Evolutionary conservation across 2,888 invertebrate species (phyloP).

Genomic region (Heliconius ethilla): DNA sequence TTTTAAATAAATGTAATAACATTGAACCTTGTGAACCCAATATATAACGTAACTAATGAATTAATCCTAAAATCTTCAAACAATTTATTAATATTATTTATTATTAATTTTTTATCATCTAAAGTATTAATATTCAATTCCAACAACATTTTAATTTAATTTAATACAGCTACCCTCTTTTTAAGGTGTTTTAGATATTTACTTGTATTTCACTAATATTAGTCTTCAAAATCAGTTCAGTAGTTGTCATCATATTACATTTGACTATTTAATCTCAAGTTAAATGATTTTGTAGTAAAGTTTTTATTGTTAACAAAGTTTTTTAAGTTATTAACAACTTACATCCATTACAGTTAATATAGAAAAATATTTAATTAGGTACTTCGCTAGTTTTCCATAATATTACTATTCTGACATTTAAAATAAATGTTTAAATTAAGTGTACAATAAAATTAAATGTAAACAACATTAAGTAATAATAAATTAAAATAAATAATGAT

Average conservation of each 20-base stretch:
- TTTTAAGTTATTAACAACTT: background rate
- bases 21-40: conserved; percentile 14
- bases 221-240: conserved; percentile 41
- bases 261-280: conserved; percentile 24
- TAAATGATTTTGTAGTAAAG: conserved; percentile 14
- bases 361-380: no score
- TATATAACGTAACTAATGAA: conserved; percentile 1
- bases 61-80: conserved; percentile 13
- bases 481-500: conserved; percentile 1
- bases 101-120: conserved; percentile 31
- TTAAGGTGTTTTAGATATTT: conserved; percentile 27
- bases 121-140: conserved; percentile 56
- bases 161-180: conserved; percentile 30
- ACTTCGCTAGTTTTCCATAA: no score
- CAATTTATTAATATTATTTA: background rate
- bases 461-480: background rate
- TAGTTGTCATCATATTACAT: conserved; percentile 32
- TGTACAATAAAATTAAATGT: background rate
- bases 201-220: conserved; percentile 32
- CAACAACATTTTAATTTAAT: conserved; percentile 56
- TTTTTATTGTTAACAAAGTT: conserved; percentile 8
- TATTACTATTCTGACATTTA: background rate
- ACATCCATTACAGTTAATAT: no score
- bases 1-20: background rate
- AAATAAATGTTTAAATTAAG: background rate